Base-by-base conservation (phyloP, 2,888 invertebrate species). In the Euplagia quadripunctaria region DNA sequence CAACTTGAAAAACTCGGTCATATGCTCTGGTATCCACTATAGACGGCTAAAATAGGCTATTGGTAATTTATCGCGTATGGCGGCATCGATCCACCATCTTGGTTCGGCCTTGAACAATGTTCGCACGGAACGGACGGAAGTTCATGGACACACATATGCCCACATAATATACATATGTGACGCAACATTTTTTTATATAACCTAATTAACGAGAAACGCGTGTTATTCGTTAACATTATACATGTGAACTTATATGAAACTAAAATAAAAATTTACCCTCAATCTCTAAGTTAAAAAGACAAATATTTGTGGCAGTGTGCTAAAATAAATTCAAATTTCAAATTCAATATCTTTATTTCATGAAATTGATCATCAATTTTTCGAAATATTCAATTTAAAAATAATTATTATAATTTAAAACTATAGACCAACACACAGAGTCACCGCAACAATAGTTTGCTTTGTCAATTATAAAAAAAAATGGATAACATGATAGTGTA, bases 1-100 rank as follows among this genome's bases (percentile, higher is more conserved):
- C 89, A 94, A 94, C 88, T 84, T 79, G 81, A 84, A 88, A 91
- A 94, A 92, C 88, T 94, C 94, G 94, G 94, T 94, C 94, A 94
- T 92, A 88, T 89, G 89, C 85, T 87, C 84, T 85, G 87, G 87
- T 87, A 85, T 76, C 86, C 86, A 91, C 91, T 92, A 85, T 89
- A 91, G 86, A 86, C 84, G 85, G 87, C 88, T 91, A 89, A 93
- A 87, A 90, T 85, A 85, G 89, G 86, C 86, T 88, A 76, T 79
- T 72, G 72, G 82, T 80, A 92, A 92, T 92, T 91, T 90, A 92
- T 90, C 89, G 87, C 73, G 81, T 82, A 86, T 87, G 84, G 87
- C 86, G 82, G 87, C 88, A 93, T 94, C 93, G 94, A 94, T 94
- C 87, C 88, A 88, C 86, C 89, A 88, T 87, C 87, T 80, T 81